Evolutionary conservation across 2,797 vertebrate species (phyloP).

Genomic region (Phoebastria nigripes): DNA sequence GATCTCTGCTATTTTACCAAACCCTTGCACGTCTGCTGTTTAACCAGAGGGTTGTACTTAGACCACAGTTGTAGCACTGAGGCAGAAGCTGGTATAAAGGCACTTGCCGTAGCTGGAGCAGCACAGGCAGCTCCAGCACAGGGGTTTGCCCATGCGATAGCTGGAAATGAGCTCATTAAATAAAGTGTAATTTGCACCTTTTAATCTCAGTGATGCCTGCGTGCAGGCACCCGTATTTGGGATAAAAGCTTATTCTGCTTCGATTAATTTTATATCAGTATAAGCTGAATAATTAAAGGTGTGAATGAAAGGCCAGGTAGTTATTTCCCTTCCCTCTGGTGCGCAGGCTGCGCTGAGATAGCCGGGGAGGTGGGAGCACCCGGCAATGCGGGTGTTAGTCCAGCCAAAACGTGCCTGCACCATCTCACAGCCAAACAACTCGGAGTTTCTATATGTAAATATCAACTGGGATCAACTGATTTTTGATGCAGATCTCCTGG

Average conservation of each 20-base stretch:
- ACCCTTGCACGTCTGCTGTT: neutral
- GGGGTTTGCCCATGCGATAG: rapidly evolving
- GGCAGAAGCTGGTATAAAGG: neutral
- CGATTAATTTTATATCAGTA: conserved; percentile 22
- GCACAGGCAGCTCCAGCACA: neutral
- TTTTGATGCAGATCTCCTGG: neutral
- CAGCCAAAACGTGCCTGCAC: neutral
- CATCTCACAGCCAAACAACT: neutral
- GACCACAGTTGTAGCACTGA: rapidly evolving
- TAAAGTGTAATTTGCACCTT: neutral
- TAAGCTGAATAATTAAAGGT: conserved; percentile 46
- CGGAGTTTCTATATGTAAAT: neutral
- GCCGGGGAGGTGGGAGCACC: neutral
- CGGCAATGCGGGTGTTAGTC: rapidly evolving
- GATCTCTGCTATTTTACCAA: neutral
- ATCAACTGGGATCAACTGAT: neutral
- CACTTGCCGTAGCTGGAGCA: neutral
- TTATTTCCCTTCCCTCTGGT: neutral
- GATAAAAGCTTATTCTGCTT: conserved; percentile 20
- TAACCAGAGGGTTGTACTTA: neutral
- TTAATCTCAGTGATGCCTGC: neutral
- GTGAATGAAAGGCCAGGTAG: neutral
- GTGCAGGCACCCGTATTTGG: neutral
- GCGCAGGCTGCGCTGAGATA: neutral
- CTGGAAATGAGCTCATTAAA: neutral